Percentiles rank a stretch among this genome's conserved stretches.
phyloP scores from a whole-genome alignment of 2,797 vertebrate genomes.

The Steatocranus sp. region DNA sequence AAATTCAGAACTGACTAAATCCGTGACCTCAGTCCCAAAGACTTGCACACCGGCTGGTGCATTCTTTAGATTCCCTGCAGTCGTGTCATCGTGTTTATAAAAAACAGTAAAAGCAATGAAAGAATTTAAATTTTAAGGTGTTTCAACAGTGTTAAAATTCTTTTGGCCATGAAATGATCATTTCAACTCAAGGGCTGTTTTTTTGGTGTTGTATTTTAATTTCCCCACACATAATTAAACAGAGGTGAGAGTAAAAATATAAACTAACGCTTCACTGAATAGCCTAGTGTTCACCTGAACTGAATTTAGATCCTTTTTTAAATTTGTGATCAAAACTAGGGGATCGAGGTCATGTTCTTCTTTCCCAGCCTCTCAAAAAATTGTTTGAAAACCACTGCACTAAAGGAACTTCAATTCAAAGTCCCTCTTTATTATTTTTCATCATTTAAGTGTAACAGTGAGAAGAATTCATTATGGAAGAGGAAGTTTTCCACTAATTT shows the following conservation, averaged over 20 bases:
- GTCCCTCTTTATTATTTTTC: not conserved
- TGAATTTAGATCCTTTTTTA: not conserved
- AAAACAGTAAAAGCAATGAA: not conserved
- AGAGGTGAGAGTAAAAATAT: not conserved
- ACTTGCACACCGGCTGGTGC: not conserved
- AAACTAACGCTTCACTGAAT: not conserved
- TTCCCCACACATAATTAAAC: not conserved
- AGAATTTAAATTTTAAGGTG: not conserved
- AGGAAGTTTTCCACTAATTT: not conserved
- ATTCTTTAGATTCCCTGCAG: not conserved
- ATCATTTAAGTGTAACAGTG: not conserved
- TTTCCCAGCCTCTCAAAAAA: not conserved
- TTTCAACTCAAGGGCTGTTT: not conserved
- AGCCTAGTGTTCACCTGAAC: not conserved
- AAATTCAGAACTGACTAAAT: not conserved
- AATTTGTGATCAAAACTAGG: not conserved
- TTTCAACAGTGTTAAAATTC: not conserved
- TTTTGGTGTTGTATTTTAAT: not conserved
- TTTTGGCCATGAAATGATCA: not conserved
- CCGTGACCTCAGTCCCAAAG: not conserved
- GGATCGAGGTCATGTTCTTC: not conserved
- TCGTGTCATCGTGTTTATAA: not conserved
- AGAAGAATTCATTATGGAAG: not conserved
- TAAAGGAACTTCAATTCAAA: not conserved
- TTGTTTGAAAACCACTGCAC: not conserved